Evolutionary conservation across 1,140 invertebrate genomes (phyloP).

Genomic region (Phymastichus coffea): DNA sequence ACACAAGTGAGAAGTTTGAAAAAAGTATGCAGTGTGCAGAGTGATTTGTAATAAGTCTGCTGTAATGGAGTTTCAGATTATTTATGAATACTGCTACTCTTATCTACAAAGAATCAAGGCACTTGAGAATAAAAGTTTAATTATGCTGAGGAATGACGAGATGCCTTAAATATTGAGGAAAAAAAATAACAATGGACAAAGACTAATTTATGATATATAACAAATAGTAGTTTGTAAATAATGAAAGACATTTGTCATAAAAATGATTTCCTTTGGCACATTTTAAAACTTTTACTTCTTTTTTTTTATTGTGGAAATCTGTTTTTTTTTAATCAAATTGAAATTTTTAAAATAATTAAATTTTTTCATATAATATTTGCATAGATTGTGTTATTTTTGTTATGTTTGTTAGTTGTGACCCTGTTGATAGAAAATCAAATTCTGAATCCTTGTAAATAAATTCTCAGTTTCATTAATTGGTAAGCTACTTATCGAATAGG

Average conservation of each 20-base stretch:
- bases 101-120: conserved; percentile 22
- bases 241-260: conserved; percentile 42
- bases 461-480: conserved; percentile 23
- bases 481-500: conserved; percentile 18
- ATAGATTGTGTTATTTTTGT: conserved; percentile 24
- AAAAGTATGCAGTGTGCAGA: conserved; percentile 20
- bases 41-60: conserved; percentile 8
- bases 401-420: conserved; percentile 29
- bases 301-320: conserved; percentile 32
- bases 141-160: conserved; percentile 22
- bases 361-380: no score
- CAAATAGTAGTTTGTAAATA: conserved; percentile 51
- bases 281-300: conserved; percentile 42
- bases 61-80: conserved; percentile 8
- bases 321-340: conserved; percentile 28
- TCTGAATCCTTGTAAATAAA: conserved; percentile 25
- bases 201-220: conserved; percentile 45
- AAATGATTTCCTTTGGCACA: conserved; percentile 41
- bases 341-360: no score
- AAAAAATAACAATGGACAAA: conserved; percentile 34
- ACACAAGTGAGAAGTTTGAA: conserved; percentile 8
- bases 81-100: conserved; percentile 20
- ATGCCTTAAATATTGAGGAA: conserved; percentile 30
- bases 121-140: conserved; percentile 26
- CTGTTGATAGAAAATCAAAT: conserved; percentile 30